phyloP scores from a whole-genome alignment of 2,888 invertebrate species.

The Patella pellucida region DNA sequence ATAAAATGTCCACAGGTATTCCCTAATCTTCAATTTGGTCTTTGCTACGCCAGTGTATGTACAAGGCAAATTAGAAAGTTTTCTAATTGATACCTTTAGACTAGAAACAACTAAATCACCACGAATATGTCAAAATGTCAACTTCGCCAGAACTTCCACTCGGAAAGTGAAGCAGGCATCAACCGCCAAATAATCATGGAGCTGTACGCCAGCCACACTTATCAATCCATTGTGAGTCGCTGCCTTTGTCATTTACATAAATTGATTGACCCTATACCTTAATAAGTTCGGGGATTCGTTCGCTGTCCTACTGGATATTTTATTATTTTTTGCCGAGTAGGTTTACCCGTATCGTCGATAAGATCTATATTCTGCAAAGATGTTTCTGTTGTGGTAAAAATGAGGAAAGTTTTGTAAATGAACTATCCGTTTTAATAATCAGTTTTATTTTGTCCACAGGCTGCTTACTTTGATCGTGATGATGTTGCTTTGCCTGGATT shows the following conservation, averaged over 20 bases:
- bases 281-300: too few species aligned
- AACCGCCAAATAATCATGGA: conserved; percentile 71
- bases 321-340: too few species aligned
- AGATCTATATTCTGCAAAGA: too few species aligned
- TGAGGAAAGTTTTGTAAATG: too few species aligned
- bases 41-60: conserved; percentile 71
- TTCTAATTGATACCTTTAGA: neutral
- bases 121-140: conserved; percentile 59
- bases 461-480: conserved; percentile 85
- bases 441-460: conserved; percentile 68
- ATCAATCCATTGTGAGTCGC: conserved; percentile 68
- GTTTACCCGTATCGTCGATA: too few species aligned
- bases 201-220: conserved; percentile 69
- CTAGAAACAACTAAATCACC: conserved; percentile 12
- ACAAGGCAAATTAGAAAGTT: conserved; percentile 52
- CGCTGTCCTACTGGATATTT: too few species aligned
- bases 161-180: conserved; percentile 67
- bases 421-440: too few species aligned
- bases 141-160: conserved; percentile 71
- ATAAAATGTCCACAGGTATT: too few species aligned
- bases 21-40: conserved; percentile 40
- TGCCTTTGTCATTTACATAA: too few species aligned
- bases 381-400: too few species aligned
- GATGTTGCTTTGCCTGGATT: conserved; percentile 80
- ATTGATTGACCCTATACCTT: too few species aligned